Conservation (phyloP, 2,113 vertebrate genomes). For the Tyto alba region DNA sequence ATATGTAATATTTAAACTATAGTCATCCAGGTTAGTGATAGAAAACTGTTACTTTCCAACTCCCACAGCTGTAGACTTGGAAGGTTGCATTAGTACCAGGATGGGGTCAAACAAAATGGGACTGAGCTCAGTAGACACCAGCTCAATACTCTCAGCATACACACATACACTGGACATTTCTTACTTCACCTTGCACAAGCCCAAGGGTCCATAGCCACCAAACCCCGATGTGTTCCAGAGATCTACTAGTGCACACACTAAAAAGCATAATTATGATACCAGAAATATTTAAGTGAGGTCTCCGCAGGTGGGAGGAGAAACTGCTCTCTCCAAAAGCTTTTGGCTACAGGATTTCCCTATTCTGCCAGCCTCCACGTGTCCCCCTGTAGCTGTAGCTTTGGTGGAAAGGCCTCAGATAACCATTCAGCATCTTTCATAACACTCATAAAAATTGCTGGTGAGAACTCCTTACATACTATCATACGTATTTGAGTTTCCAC, state of each 20-base stretch:
- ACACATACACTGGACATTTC: neutral
- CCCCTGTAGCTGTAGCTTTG: neutral
- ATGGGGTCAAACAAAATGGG: neutral
- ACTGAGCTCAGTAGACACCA: neutral
- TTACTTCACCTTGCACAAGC: neutral
- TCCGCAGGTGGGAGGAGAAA: slow-evolving; percentile 37
- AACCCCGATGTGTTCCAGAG: slow-evolving; percentile 1
- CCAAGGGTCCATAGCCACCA: neutral
- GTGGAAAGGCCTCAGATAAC: slow-evolving; percentile 10
- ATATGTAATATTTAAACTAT: neutral
- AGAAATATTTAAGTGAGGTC: slow-evolving; percentile 36
- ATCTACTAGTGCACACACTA: neutral
- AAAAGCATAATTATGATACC: slow-evolving; percentile 34
- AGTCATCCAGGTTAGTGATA: neutral
- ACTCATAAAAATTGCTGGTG: neutral
- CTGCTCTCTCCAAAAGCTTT: slow-evolving; percentile 17
- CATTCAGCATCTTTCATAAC: neutral
- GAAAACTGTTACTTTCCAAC: neutral
- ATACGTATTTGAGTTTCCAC: neutral
- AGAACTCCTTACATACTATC: neutral
- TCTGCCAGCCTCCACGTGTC: neutral
- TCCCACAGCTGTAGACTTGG: neutral
- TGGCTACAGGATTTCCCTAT: neutral
- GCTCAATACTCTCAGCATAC: neutral
- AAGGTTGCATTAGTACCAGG: neutral